phyloP scores from a whole-genome alignment of 2,113 vertebrate genomes.

The Orthonyx spaldingii region DNA sequence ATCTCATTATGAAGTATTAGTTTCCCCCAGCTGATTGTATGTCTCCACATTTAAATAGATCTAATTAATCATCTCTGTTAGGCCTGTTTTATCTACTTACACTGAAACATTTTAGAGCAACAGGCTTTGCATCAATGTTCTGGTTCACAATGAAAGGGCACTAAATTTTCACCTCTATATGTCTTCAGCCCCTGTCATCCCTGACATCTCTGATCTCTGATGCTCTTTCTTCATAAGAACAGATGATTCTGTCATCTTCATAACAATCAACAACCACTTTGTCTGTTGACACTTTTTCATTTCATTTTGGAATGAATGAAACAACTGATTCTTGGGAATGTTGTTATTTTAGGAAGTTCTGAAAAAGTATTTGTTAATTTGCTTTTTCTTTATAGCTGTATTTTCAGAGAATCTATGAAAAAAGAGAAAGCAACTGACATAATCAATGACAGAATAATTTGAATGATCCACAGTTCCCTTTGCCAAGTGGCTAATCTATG shows the following conservation, averaged over 20 bases:
- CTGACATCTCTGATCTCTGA: background rate
- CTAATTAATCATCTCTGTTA: background rate
- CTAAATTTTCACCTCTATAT: background rate
- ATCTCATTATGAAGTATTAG: background rate
- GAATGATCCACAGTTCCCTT: background rate
- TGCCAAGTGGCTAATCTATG: background rate
- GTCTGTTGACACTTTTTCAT: background rate
- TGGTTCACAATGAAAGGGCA: background rate
- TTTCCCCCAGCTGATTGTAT: background rate
- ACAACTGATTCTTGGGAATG: background rate
- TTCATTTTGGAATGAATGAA: background rate
- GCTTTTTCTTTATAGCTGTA: background rate
- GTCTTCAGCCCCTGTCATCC: background rate
- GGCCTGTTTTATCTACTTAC: background rate
- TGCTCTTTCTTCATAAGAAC: background rate
- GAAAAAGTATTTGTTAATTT: background rate
- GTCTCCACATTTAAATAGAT: background rate
- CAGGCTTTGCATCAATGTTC: background rate
- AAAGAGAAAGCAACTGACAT: background rate
- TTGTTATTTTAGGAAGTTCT: background rate
- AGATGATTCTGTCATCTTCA: background rate
- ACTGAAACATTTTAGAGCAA: background rate
- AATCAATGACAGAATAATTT: background rate
- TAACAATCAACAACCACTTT: background rate
- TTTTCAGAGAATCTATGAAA: background rate